phyloP scores from a whole-genome alignment of 92 coral and sea anemone genomes.

The Zoanthus solanderi region DNA sequence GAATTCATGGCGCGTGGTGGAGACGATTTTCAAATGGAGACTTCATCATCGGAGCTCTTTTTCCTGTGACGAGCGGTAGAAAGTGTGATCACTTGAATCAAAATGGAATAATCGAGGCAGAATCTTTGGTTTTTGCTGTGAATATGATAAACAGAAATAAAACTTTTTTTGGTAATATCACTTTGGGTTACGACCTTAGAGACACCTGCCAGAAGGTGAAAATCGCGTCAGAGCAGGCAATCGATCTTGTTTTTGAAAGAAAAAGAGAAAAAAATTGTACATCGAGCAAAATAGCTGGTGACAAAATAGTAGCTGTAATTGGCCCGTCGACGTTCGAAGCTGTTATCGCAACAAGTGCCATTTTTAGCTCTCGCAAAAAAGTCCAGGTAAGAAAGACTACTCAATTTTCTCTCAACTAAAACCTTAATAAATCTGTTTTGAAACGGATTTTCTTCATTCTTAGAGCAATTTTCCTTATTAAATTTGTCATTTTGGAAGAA shows the following conservation, averaged over 20 bases:
- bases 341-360: slow-evolving; percentile 50
- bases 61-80: slow-evolving; percentile 68
- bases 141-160: slow-evolving; percentile 34
- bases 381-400: slow-evolving; percentile 70
- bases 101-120: slow-evolving; percentile 70
- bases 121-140: slow-evolving; percentile 73
- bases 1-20: slow-evolving; percentile 5
- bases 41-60: slow-evolving; percentile 70
- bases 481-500: background rate
- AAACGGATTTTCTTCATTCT: background rate
- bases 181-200: slow-evolving; percentile 84
- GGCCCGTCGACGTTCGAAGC: slow-evolving; percentile 65
- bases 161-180: slow-evolving; percentile 19
- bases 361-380: slow-evolving; percentile 57
- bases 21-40: slow-evolving; percentile 64
- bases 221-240: slow-evolving; percentile 62
- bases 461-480: background rate
- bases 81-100: slow-evolving; percentile 58
- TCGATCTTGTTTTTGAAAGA: slow-evolving; percentile 34
- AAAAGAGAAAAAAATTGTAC: slow-evolving; percentile 4
- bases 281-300: background rate
- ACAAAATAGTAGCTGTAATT: slow-evolving; percentile 51
- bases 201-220: slow-evolving; percentile 78
- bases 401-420: background rate
- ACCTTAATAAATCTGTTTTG: background rate